phyloP scores from a whole-genome alignment of 1,140 invertebrate species.

The Dendroctonus ponderosae region DNA sequence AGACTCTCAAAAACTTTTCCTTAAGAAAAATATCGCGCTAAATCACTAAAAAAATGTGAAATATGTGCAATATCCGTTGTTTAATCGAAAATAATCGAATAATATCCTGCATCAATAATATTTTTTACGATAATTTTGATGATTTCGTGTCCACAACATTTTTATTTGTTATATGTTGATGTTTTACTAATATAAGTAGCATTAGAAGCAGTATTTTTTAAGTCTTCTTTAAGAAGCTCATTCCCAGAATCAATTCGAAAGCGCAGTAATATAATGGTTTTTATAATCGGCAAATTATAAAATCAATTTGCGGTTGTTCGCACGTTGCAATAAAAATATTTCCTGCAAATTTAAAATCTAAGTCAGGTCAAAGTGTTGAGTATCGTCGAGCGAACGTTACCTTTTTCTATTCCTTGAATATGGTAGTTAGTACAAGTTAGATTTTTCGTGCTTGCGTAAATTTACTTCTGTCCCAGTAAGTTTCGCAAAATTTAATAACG shows the following conservation, averaged over 20 bases:
- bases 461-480: too few species aligned
- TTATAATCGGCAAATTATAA: conserved; percentile 2
- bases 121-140: not conserved
- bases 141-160: conserved; percentile 2
- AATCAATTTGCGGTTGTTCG: too few species aligned
- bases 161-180: not conserved
- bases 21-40: not conserved
- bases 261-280: conserved; percentile 9
- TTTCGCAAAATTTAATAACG: too few species aligned
- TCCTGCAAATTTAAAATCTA: too few species aligned
- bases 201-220: not conserved
- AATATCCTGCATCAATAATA: not conserved
- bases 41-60: not conserved
- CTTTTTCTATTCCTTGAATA: too few species aligned
- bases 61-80: conserved; percentile 2
- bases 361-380: too few species aligned
- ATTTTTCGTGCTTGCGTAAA: too few species aligned
- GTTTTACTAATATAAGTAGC: conserved; percentile 15
- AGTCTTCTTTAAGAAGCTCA: not conserved
- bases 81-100: not conserved
- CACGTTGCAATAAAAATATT: too few species aligned
- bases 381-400: too few species aligned
- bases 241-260: not conserved
- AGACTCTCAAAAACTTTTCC: too few species aligned
- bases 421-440: too few species aligned